These are phyloP conservation scores for Diaprepes abbreviatus DNA, from an alignment of 2,888 invertebrate species.

Conservation along the genomic window DNA sequence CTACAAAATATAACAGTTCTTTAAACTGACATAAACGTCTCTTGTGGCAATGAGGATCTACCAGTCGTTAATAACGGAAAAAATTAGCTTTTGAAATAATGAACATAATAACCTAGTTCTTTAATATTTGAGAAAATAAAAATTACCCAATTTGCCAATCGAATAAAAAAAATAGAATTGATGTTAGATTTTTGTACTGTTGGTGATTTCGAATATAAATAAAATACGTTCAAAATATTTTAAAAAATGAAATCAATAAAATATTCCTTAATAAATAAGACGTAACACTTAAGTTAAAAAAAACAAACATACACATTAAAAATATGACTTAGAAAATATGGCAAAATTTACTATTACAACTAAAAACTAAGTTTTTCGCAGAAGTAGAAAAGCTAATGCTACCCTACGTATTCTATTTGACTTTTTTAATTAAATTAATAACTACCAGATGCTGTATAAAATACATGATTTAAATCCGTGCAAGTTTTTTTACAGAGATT, in stretches of 20 bases:
- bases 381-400: slow-evolving; percentile 26
- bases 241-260: slow-evolving; percentile 1
- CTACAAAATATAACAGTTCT: too few species aligned
- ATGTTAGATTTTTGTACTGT: slow-evolving; percentile 26
- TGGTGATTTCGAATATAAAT: slow-evolving; percentile 23
- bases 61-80: too few species aligned
- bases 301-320: not conserved
- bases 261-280: too few species aligned
- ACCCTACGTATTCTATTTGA: not conserved
- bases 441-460: not conserved
- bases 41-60: too few species aligned
- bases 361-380: not conserved
- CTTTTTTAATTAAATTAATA: not conserved
- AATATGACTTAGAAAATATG: slow-evolving; percentile 27
- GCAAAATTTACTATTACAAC: slow-evolving; percentile 10
- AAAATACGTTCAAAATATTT: slow-evolving; percentile 3
- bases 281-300: not conserved
- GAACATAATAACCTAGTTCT: not conserved
- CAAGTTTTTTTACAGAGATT: not conserved
- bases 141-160: not conserved
- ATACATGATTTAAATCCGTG: not conserved
- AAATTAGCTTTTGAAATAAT: slow-evolving; percentile 2
- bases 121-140: not conserved
- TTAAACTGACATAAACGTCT: too few species aligned
- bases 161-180: not conserved